Evolutionary conservation across 2,888 invertebrate species (phyloP), one percentile per base, ranked within the genome.

Genomic region (Patella ulyssiponensis): DNA sequence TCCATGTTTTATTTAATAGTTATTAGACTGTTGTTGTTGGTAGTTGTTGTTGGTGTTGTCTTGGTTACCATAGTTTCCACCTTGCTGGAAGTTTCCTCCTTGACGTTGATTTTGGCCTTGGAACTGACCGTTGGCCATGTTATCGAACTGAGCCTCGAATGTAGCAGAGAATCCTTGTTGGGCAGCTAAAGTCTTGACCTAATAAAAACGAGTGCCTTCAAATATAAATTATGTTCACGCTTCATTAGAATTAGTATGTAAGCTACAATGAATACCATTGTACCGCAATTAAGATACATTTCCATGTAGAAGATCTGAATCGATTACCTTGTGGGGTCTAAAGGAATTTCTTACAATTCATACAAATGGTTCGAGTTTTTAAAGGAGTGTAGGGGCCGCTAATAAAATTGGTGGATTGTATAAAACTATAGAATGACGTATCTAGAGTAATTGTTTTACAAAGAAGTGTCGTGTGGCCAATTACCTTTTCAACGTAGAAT

Each of bases 401-500:
- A 17, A 9, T 64, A 3, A 20, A 9, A 0, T 0, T 44, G 7
- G 9, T 44, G 9, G 44, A 44, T 44, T 44, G 44, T 44, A 9
- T 1, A 9, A 44, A 44, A 44, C 7, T 44, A n/a, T n/a, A 44
- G 44, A 44, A 44, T 7, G 33, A 7, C 7, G 5, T 4, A 33
- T 33, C 33, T 33, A 4, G 33, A 33, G 33, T 33, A 33, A 33
- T 33, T 33, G 33, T 33, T 4, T 33, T 5, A 0, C 4, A 33
- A 0, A 33, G 33, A 33, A 0, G 5, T 9, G 44, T 9, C 9
- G 44, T 44, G 44, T 44, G n/a, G n/a, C n/a, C n/a, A n/a, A n/a
- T n/a, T n/a, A n/a, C 64, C 64, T 64, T 64, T 17, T 64, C 64
- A 64, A 64, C 64, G 64, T 64, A 64, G 64, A 64, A 64, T 23